Evolutionary conservation across 2,888 invertebrate species (phyloP), one percentile per base, ranked within the genome.

Genomic region (Eupithecia subfuscata): DNA sequence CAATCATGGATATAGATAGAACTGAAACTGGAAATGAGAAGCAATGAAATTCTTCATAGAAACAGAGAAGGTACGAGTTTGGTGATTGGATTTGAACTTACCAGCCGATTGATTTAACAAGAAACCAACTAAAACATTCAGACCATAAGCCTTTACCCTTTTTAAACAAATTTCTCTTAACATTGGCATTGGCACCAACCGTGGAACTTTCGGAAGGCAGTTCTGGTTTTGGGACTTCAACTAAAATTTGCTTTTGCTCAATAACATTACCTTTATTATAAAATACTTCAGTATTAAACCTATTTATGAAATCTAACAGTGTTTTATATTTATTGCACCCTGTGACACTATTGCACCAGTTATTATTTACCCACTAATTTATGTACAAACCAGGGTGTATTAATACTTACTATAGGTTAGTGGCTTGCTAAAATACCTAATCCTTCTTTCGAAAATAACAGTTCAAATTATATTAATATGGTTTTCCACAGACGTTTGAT

Each of bases 21-120:
- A 25, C 11, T 25, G 22, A 60, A 22, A 60, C 25, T 60, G 60
- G 25, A 60, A 60, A 60, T 60, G 60, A 12, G 22, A 60, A 60
- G 25, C 52, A 14, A 11, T 7, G 16, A 56, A 18, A 64, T 18
- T 30, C 63, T 34, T 16, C 64, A 64, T 18, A 64, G 30, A 64
- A 64, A 64, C 16, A 34, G 18, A 34, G 30, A 34, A 64, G 64
- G 64, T 64, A 64, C 64, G 64, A 64, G 64, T 18, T 64, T 64
- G 64, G 64, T 64, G 34, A 64, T 34, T 64, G 64, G 64, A 18
- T 30, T 30, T 63, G 16, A 25, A 34, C 34, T 34, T 34, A 9
- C 16, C 4, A 64, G 63, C 34, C 18, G 16, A 34, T 63, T 63
- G 30, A 63, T 34, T 34, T 60, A 60, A 60, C 60, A 60, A 60